Conservation (phyloP, 2,888 invertebrate genomes). For the Lottia scabra region DNA sequence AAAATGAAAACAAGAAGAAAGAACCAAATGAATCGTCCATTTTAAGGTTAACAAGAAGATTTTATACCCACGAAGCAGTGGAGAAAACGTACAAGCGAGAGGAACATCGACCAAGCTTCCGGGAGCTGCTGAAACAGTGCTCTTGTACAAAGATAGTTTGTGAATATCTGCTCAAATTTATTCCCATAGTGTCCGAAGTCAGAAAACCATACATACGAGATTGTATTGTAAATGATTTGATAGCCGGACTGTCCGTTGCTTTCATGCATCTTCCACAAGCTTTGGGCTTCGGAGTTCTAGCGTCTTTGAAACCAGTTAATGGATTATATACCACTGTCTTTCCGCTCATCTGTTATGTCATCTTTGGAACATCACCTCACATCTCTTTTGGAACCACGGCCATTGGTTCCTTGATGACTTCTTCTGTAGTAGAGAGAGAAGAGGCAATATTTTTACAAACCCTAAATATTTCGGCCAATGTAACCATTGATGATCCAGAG, state of each 20-base stretch:
- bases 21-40: not conserved
- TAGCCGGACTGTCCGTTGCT: slow-evolving; percentile 58
- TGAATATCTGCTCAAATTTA: slow-evolving; percentile 6
- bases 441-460: slow-evolving; percentile 14
- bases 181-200: slow-evolving; percentile 14
- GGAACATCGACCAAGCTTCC: not conserved
- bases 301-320: slow-evolving; percentile 48
- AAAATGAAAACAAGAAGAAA: not conserved
- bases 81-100: not conserved
- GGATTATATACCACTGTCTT: slow-evolving; percentile 59
- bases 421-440: slow-evolving; percentile 42
- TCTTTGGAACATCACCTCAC: slow-evolving; percentile 56
- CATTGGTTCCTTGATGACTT: slow-evolving; percentile 56
- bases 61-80: not conserved
- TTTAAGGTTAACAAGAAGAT: not conserved
- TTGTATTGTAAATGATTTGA: slow-evolving; percentile 43
- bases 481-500: slow-evolving; percentile 18
- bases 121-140: not conserved
- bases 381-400: slow-evolving; percentile 60
- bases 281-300: slow-evolving; percentile 57
- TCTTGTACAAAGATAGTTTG: not conserved
- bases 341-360: slow-evolving; percentile 50
- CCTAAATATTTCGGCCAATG: not conserved
- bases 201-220: slow-evolving; percentile 8
- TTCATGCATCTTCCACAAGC: slow-evolving; percentile 64